These are phyloP conservation scores for Acanthurus leucopareius DNA, from an alignment of 2,797 vertebrate species.

Conservation along the genomic window DNA sequence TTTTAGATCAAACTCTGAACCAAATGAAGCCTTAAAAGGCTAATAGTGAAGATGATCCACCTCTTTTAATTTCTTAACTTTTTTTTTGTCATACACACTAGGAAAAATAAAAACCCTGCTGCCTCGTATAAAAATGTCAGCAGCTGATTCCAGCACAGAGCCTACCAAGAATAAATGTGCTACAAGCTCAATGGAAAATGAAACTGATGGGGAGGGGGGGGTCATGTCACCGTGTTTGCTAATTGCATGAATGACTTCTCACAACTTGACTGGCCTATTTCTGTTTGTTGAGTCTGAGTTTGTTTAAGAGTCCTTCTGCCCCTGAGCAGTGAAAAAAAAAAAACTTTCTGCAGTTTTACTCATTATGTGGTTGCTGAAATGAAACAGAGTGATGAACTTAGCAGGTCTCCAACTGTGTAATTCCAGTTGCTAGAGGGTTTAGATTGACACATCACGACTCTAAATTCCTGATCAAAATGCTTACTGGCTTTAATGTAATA, in stretches of 20 bases:
- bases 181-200: too few relatives aligned
- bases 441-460: conserved; percentile 47
- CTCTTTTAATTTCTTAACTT: too few relatives aligned
- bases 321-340: background rate
- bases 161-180: too few relatives aligned
- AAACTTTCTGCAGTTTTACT: background rate
- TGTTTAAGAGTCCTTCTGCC: background rate
- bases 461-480: conserved; percentile 28
- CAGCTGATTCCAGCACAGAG: too few relatives aligned
- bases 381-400: background rate
- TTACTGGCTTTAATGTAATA: conserved; percentile 40
- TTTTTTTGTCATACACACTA: too few relatives aligned
- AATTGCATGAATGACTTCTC: too few relatives aligned
- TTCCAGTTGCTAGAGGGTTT: conserved; percentile 60
- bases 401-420: conserved; percentile 38
- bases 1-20: too few relatives aligned
- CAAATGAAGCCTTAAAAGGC: too few relatives aligned
- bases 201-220: too few relatives aligned
- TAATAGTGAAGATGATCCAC: too few relatives aligned
- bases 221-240: background rate
- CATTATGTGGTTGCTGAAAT: conserved; percentile 2
- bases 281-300: background rate
- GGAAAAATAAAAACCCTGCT: too few relatives aligned
- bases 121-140: too few relatives aligned
- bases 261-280: background rate